These are phyloP conservation scores for Caenorhabditis wallacei DNA, from an alignment of 2,888 invertebrate genomes.

Conservation along the genomic window DNA sequence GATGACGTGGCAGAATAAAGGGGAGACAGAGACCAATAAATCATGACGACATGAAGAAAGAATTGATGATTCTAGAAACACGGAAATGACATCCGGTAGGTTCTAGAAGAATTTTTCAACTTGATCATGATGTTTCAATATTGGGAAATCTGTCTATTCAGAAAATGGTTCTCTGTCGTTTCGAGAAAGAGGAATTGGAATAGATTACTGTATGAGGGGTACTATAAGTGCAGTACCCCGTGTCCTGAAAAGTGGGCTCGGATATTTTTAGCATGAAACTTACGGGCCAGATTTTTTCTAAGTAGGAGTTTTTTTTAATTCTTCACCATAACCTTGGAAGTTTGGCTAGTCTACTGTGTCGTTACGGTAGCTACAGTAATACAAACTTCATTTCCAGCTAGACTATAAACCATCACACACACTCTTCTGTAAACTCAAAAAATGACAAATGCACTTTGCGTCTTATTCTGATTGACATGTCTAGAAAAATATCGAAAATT, in stretches of 20 bases:
- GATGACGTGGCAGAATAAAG: slow-evolving; percentile 31
- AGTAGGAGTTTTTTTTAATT: too few relatives aligned
- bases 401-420: neutral
- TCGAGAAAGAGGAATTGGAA: too few relatives aligned
- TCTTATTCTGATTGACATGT: neutral
- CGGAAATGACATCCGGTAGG: too few relatives aligned
- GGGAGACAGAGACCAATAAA: slow-evolving; percentile 32
- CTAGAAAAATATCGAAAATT: neutral
- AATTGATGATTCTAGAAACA: slow-evolving; percentile 17
- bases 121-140: slow-evolving; percentile 1
- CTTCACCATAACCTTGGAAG: too few relatives aligned
- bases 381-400: neutral
- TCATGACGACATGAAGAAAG: slow-evolving; percentile 25
- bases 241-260: too few relatives aligned
- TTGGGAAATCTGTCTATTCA: neutral
- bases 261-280: too few relatives aligned
- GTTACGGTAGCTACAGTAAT: neutral
- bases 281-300: too few relatives aligned
- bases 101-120: too few relatives aligned
- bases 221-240: too few relatives aligned
- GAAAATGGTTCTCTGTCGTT: neutral
- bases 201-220: too few relatives aligned
- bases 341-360: too few relatives aligned
- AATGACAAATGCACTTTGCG: neutral
- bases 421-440: neutral